phyloP scores from a whole-genome alignment of 2,888 invertebrate species.

The Drosophila nr. perissopoda region DNA sequence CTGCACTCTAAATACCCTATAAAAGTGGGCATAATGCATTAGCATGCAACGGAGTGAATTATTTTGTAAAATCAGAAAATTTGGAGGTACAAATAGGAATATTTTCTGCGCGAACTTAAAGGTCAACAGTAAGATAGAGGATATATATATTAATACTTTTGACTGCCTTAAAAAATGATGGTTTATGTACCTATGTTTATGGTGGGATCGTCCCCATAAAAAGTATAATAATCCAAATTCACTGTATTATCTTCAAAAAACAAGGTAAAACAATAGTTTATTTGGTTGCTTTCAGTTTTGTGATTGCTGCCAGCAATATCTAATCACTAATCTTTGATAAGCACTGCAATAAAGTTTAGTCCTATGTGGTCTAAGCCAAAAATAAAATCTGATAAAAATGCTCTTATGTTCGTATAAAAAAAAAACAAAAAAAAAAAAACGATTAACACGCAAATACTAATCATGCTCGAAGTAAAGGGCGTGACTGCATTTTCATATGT shows the following conservation, averaged over 20 bases:
- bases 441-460: constrained; percentile 17
- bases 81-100: too few species aligned
- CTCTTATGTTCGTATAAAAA: not conserved
- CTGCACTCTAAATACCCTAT: not conserved
- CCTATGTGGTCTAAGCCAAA: constrained; percentile 16
- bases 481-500: not conserved
- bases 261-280: not conserved
- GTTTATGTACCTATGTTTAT: not conserved
- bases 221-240: not conserved
- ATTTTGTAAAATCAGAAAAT: not conserved
- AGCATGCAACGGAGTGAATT: too few species aligned
- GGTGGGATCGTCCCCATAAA: not conserved
- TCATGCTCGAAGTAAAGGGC: not conserved
- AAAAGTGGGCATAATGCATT: not conserved
- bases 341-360: constrained; percentile 65
- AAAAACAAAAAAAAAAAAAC: not conserved
- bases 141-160: not conserved
- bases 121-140: too few species aligned
- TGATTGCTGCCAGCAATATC: constrained; percentile 31
- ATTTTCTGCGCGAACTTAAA: too few species aligned
- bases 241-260: not conserved
- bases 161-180: not conserved
- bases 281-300: constrained; percentile 1
- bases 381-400: constrained; percentile 59
- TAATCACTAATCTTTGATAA: constrained; percentile 69